Base-by-base conservation (phyloP, 2,888 invertebrate species). In the Pandemis cinnamomeana region DNA sequence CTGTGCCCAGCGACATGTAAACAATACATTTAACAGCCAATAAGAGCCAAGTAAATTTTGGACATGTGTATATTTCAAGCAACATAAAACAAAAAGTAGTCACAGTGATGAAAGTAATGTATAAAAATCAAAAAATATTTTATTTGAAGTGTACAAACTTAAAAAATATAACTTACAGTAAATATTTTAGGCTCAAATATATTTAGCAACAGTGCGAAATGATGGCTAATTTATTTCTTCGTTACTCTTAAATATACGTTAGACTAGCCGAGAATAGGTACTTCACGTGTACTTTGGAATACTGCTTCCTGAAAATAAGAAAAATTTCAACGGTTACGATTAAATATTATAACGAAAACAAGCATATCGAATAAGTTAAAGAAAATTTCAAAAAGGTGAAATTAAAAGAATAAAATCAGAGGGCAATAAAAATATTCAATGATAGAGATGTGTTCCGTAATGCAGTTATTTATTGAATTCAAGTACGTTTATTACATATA, bases 271-370 rank as follows among this genome's bases (percentile, higher is more conserved):
- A 85, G 83, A 88, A 89, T 67, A 74, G 70, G 53, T 85, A 93
- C 92, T 92, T 93, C 93, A 94, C 87, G 93, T 93, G 89, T 94
- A 94, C 92, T 94, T 93, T 90, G 94, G 94, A 90, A 93, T 89
- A 92, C 93, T 91, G 92, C 88, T 89, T 87, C 93, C 94, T 94
- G 94, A 77, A 93, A 94, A 91, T 87, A 91, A 91, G 83, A 89
- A 85, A 88, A 86, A 82, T 81, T 78, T 75, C 78, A 76, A 76
- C 60, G 78, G 77, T 77, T 72, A 69, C 75, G 76, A 77, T 74
- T 74, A 60, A 36, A 66, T 51, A 41, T 42, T 46, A 46, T 46
- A 64, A 20, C n/a, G 13, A 36, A 36, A 42, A 11, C 41, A 63
- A n/a, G 8, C 10, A 63, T 36, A 42, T 5, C 7, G 1, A 20